Percentiles rank a stretch among this genome's conserved stretches.
Conservation (phyloP, 2,113 vertebrate genomes). For the Macquaria australasica region DNA sequence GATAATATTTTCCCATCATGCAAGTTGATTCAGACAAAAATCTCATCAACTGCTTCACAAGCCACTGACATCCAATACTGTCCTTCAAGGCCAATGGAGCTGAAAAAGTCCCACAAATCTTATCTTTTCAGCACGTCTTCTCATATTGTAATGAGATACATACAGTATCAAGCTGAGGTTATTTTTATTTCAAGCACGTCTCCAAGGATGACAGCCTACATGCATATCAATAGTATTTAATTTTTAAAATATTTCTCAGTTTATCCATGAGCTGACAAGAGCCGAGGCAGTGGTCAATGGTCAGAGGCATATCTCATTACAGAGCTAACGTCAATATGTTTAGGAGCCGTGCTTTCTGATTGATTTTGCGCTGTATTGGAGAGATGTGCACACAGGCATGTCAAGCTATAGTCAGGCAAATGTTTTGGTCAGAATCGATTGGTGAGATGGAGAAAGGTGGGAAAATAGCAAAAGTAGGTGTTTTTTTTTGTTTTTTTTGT, state of each 20-base stretch:
- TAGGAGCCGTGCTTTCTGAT: constrained; percentile 28
- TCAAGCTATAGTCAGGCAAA: background rate
- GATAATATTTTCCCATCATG: constrained; percentile 41
- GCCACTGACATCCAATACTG: constrained; percentile 41
- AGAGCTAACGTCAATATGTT: constrained; percentile 36
- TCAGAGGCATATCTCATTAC: constrained; percentile 44
- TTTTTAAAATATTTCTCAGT: constrained; percentile 25
- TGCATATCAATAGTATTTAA: constrained; percentile 21
- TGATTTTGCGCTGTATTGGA: constrained; percentile 37
- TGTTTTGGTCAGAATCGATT: constrained; percentile 33
- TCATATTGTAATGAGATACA: constrained; percentile 32
- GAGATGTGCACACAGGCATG: constrained; percentile 2
- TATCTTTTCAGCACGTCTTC: constrained; percentile 49
- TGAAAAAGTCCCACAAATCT: constrained; percentile 29
- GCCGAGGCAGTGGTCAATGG: background rate
- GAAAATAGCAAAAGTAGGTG: background rate
- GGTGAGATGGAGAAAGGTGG: constrained; percentile 15
- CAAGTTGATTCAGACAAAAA: constrained; percentile 44
- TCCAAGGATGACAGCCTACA: constrained; percentile 13
- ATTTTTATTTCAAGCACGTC: constrained; percentile 31
- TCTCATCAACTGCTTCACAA: constrained; percentile 63
- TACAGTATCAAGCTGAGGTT: background rate
- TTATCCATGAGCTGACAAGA: constrained; percentile 12
- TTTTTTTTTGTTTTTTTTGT: too few species aligned
- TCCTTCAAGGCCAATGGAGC: constrained; percentile 49